Evolutionary conservation across 2,113 vertebrate species (phyloP).

Genomic region (Megaceryle torquata): DNA sequence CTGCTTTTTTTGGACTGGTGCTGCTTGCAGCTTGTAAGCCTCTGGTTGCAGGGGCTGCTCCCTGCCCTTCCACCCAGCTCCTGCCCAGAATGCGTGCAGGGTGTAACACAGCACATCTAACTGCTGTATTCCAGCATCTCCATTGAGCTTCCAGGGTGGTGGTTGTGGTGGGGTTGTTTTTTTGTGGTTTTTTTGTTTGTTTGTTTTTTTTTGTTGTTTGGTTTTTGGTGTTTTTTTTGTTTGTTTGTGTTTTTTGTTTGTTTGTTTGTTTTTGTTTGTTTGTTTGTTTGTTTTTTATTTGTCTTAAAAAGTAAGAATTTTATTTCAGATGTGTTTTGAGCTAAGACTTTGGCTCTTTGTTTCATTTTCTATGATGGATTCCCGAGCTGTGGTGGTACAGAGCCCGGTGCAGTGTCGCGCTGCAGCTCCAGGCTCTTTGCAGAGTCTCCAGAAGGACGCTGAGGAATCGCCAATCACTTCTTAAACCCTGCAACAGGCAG

Average conservation of each 20-base stretch:
- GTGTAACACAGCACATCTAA: neutral
- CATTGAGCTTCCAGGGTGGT: too few relatives aligned
- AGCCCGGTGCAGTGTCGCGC: fast-evolving
- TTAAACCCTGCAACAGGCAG: neutral
- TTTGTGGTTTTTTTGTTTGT: too few relatives aligned
- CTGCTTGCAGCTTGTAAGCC: fast-evolving
- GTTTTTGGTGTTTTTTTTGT: too few relatives aligned
- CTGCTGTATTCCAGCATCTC: neutral
- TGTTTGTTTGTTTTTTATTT: neutral
- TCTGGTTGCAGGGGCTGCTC: neutral
- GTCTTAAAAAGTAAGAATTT: neutral
- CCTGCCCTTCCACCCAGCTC: neutral
- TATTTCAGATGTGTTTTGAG: fast-evolving
- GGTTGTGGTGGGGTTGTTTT: too few relatives aligned
- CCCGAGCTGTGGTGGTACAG: neutral
- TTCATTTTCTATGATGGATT: neutral
- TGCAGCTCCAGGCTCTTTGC: neutral
- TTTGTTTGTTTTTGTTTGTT: too few relatives aligned
- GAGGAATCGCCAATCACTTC: neutral
- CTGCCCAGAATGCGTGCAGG: fast-evolving
- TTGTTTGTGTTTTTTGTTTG: too few relatives aligned
- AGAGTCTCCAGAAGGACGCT: neutral
- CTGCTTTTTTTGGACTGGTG: neutral
- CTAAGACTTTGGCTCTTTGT: neutral
- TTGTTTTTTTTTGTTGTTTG: too few relatives aligned